Evolutionary conservation across 2,888 invertebrate species (phyloP), one percentile per base, ranked within the genome.

Genomic region (Poecilobothrus nobilitatus): DNA sequence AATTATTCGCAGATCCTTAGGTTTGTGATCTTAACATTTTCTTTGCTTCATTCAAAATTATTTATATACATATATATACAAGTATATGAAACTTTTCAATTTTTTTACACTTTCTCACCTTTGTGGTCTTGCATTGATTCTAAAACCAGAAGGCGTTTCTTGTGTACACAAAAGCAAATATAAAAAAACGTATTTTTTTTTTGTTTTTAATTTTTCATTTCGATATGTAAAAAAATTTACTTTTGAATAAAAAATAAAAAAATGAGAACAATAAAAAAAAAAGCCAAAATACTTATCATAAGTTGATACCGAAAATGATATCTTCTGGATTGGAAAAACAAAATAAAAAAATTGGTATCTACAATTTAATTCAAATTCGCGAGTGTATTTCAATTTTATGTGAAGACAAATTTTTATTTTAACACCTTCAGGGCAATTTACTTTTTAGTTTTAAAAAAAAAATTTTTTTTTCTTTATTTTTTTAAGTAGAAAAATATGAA

Each of bases 281-380:
- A 18, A 53, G 6, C n/a, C 15, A 53, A 41, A 41, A 41, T 27
- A 27, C 27, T 27, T 27, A 27, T 27, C 27, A 27, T 37, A 10
- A 10, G 37, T 37, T 37, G 37, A 37, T n/a, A 53, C 53, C 12
- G 53, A 53, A 9, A 53, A 53, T 53, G 53, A n/a, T 18, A n/a
- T 53, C n/a, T 53, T 53, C 6, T 12, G 15, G n/a, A 53, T 53
- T 53, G 15, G 18, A 53, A 3, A 15, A 15, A 53, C 15, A 53
- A 53, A 18, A n/a, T n/a, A 44, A 53, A 53, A 53, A 53, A 53
- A 53, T 53, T n/a, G 3, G 18, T 53, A 53, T 18, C 37, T 53
- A 53, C 53, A 53, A 53, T 53, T 53, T 15, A 53, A 53, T 53
- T 53, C 53, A n/a, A 53, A 53, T 53, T 53, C n/a, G 53, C 53